Percentiles rank a stretch among this genome's conserved stretches.
Evolutionary conservation across 2,113 vertebrate genomes (phyloP).

Genomic region (Solea solea): DNA sequence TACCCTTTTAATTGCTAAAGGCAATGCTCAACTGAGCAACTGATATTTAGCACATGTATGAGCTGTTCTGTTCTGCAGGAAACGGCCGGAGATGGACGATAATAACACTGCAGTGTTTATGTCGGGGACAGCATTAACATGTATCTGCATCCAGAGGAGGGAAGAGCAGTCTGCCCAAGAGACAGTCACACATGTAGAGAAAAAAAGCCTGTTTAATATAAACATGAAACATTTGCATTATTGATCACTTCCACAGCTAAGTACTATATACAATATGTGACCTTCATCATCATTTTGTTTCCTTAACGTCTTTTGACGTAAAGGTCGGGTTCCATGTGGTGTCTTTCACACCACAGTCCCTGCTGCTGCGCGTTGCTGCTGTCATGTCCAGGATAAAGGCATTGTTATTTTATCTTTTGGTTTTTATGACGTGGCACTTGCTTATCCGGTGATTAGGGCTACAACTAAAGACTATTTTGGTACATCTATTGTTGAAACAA

Average conservation of each 20-base stretch:
- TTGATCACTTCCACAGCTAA: neutral
- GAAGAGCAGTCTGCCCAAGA: neutral
- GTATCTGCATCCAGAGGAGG: neutral
- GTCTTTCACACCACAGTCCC: neutral
- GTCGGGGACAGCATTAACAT: neutral
- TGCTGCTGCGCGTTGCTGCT: neutral
- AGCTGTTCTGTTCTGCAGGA: neutral
- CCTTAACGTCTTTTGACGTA: neutral
- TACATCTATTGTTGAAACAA: too few relatives aligned
- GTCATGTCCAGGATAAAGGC: neutral
- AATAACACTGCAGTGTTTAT: neutral
- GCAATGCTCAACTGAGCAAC: too few relatives aligned
- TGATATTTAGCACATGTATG: neutral
- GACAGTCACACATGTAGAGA: neutral
- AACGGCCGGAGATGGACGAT: neutral
- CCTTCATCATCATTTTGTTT: neutral
- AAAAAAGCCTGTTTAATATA: neutral
- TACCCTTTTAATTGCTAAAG: too few relatives aligned
- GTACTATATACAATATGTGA: neutral
- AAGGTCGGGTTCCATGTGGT: neutral
- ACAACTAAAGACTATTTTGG: too few relatives aligned
- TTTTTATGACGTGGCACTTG: too few relatives aligned
- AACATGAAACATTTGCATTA: neutral
- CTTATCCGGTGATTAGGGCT: too few relatives aligned
- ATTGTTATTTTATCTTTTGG: conserved; percentile 1